Evolutionary conservation across 2,888 invertebrate genomes (phyloP).

Genomic region (Lamellibrachia columna): DNA sequence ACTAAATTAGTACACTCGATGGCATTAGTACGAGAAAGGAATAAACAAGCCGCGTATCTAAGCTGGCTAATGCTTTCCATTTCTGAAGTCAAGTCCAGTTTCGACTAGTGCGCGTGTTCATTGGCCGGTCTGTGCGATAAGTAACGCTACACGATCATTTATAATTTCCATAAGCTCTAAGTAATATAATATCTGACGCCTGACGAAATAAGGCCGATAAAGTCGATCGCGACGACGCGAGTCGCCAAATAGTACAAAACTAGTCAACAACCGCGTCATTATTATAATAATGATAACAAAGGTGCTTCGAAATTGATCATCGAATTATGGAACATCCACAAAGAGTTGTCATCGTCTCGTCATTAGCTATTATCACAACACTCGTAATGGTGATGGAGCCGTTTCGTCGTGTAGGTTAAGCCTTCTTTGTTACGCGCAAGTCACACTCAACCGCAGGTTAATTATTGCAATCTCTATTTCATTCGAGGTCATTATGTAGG

Average conservation of each 20-base stretch:
- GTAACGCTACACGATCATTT: background rate
- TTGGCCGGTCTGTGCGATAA: background rate
- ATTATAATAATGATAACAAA: background rate
- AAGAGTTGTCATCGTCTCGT: background rate
- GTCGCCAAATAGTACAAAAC: background rate
- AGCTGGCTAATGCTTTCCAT: background rate
- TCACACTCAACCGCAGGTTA: background rate
- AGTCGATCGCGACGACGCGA: background rate
- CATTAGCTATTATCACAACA: background rate
- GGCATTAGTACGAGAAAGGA: background rate
- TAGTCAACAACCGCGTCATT: background rate
- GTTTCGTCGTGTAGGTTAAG: background rate
- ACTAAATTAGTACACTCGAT: constrained; percentile 9
- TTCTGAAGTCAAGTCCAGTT: background rate
- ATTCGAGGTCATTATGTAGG: background rate
- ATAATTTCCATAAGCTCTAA: background rate
- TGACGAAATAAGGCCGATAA: background rate
- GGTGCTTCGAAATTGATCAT: background rate
- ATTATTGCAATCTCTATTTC: background rate
- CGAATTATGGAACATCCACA: background rate
- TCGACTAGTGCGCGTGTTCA: background rate
- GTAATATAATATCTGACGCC: background rate
- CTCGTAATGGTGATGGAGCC: too few relatives aligned
- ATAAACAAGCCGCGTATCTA: background rate
- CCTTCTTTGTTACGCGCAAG: background rate